These are phyloP conservation scores for Yponomeuta malinellus DNA, from an alignment of 2,888 invertebrate genomes.

Conservation along the genomic window DNA sequence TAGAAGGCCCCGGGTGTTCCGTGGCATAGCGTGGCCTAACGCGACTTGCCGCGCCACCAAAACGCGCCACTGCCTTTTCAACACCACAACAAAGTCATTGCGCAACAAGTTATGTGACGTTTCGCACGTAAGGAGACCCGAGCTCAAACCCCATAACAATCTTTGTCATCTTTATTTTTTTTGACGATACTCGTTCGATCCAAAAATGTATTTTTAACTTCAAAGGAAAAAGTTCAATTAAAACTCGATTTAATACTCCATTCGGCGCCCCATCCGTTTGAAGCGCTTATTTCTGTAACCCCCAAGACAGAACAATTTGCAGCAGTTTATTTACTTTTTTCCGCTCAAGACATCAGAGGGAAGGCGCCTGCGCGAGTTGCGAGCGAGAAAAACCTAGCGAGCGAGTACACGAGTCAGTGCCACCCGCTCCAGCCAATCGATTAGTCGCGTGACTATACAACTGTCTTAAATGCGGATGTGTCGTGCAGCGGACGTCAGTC, in stretches of 20 bases:
- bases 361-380: conserved; percentile 56
- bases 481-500: conserved; percentile 71
- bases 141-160: conserved; percentile 5
- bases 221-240: not conserved
- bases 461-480: conserved; percentile 77
- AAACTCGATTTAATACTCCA: not conserved
- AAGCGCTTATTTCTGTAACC: not conserved
- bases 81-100: conserved; percentile 59
- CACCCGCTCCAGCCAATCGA: conserved; percentile 74
- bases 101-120: conserved; percentile 67
- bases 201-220: not conserved
- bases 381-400: conserved; percentile 49
- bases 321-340: conserved; percentile 70
- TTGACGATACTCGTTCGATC: not conserved
- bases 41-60: conserved; percentile 35
- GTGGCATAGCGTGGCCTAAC: conserved; percentile 36
- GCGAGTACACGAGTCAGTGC: conserved; percentile 53
- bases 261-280: conserved; percentile 6
- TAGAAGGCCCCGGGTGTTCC: conserved; percentile 29
- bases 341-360: conserved; percentile 40
- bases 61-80: conserved; percentile 48
- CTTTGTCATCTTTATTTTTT: not conserved
- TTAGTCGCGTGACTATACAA: conserved; percentile 77
- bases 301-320: not conserved
- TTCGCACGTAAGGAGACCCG: conserved; percentile 31